Conservation (phyloP, 2,113 vertebrate genomes). For the Crotalus tigris region DNA sequence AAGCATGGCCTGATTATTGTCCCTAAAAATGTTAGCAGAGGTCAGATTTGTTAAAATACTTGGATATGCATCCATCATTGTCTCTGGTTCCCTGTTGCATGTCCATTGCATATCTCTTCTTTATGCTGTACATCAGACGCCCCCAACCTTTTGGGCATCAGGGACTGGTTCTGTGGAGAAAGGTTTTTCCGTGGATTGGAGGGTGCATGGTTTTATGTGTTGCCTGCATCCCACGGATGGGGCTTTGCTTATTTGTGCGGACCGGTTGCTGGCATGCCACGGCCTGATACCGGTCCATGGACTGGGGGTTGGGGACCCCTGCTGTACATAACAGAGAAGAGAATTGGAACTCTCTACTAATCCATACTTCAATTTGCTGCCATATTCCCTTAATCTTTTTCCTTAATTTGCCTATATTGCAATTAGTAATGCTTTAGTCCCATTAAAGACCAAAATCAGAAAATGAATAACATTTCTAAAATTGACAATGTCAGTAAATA, state of each 20-base stretch:
- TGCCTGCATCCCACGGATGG: too few species aligned
- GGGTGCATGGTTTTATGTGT: too few species aligned
- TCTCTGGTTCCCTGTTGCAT: neutral
- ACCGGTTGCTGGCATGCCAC: too few species aligned
- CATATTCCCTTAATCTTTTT: neutral
- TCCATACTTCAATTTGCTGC: neutral
- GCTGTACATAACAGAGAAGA: too few species aligned
- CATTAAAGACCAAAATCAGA: neutral
- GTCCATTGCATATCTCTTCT: too few species aligned
- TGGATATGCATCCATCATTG: neutral
- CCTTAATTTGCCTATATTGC: neutral
- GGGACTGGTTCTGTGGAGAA: too few species aligned
- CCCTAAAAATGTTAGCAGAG: neutral
- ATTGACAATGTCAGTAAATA: neutral
- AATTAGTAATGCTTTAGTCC: neutral
- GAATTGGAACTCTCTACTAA: neutral
- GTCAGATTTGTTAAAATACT: neutral
- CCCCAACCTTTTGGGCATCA: too few species aligned
- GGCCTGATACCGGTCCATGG: too few species aligned
- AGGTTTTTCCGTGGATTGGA: too few species aligned
- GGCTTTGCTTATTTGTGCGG: too few species aligned
- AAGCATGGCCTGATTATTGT: neutral
- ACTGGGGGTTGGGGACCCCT: too few species aligned
- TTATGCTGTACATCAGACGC: too few species aligned
- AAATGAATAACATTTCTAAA: neutral